Evolutionary conservation across 2,888 invertebrate species (phyloP).

Genomic region (Acronicta alni): DNA sequence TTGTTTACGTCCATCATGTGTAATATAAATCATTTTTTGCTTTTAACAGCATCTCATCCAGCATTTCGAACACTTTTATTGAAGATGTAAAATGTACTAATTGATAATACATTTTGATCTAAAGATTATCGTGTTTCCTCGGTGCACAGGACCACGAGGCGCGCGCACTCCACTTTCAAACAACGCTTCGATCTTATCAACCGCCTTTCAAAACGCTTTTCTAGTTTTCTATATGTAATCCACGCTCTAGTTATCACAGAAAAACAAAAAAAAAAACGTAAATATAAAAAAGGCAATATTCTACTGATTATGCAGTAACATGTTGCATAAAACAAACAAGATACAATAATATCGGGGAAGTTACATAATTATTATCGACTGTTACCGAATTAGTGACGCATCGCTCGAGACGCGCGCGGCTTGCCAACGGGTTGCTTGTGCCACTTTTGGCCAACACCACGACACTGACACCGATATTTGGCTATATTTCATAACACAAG

Average conservation of each 20-base stretch:
- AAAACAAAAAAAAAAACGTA: conserved; percentile 10
- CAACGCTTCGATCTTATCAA: conserved; percentile 11
- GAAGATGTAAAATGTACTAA: not conserved
- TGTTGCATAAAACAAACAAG: conserved; percentile 72
- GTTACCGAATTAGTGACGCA: conserved; percentile 82
- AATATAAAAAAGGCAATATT: conserved; percentile 36
- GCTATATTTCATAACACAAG: conserved; percentile 80
- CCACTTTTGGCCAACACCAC: conserved; percentile 71
- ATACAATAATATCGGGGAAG: conserved; percentile 68
- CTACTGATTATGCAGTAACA: conserved; percentile 62
- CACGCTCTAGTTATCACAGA: conserved; percentile 25
- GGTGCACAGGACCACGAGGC: conserved; percentile 4
- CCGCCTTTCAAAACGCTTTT: conserved; percentile 24
- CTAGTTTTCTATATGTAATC: conserved; percentile 17
- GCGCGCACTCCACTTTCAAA: conserved; percentile 31
- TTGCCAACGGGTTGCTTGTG: conserved; percentile 73
- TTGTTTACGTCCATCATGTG: too few relatives aligned
- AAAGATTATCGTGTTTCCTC: not conserved
- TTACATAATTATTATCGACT: conserved; percentile 75
- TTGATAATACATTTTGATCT: not conserved
- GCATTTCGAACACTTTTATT: not conserved
- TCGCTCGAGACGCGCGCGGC: conserved; percentile 69
- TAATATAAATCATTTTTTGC: too few relatives aligned
- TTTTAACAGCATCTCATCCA: too few relatives aligned
- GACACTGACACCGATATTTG: conserved; percentile 83